Evolutionary conservation across 2,113 vertebrate species (phyloP).

Genomic region (Ia io): DNA sequence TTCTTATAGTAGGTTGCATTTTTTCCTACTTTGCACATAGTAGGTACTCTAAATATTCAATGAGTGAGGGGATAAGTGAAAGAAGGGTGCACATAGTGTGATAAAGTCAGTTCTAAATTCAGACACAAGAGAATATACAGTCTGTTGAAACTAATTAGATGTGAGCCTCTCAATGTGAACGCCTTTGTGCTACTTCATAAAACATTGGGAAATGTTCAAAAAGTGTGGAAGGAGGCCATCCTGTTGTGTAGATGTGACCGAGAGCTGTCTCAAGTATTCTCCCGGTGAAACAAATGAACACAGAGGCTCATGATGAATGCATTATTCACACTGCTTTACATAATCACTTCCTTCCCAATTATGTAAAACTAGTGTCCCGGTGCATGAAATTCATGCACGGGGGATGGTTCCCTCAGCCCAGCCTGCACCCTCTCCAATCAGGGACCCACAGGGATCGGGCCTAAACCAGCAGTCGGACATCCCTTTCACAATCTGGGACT

Average conservation of each 20-base stretch:
- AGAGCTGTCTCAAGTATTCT: neutral
- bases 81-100: accelerated
- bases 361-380: too few species aligned
- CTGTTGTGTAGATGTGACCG: accelerated
- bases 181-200: neutral
- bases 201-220: neutral
- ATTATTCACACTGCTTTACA: neutral
- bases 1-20: neutral
- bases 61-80: neutral
- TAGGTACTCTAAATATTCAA: neutral
- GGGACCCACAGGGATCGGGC: too few species aligned
- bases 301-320: neutral
- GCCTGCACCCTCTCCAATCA: too few species aligned
- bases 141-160: neutral
- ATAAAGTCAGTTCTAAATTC: neutral
- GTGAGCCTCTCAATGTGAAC: neutral
- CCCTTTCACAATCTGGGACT: too few species aligned
- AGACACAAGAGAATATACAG: neutral
- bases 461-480: too few species aligned
- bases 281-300: neutral
- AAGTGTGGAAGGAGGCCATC: neutral
- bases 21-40: neutral
- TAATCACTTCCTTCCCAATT: neutral
- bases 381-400: too few species aligned
- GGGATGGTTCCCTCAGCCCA: too few species aligned